Conservation (phyloP, 1,140 invertebrate species). For the Helicoverpa zea region DNA sequence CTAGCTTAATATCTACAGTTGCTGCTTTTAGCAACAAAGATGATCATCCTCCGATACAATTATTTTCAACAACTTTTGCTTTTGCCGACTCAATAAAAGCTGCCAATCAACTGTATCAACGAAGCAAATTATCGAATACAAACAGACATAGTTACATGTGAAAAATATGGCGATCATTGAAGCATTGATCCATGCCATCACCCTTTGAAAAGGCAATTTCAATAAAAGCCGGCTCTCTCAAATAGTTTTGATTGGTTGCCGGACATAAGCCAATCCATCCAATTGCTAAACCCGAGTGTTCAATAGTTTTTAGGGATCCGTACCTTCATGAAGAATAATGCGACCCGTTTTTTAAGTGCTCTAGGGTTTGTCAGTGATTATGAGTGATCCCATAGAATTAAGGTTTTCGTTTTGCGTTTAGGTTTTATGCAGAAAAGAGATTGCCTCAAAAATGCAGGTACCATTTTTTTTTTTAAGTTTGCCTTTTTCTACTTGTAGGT, state of each 20-base stretch:
- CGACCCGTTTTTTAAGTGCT: too few species aligned
- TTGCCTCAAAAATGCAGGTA: too few species aligned
- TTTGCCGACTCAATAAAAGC: too few species aligned
- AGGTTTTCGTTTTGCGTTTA: too few species aligned
- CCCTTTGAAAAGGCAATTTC: neutral
- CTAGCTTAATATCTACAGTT: neutral
- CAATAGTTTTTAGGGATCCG: constrained; percentile 3
- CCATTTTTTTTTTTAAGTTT: too few species aligned
- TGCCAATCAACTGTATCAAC: neutral
- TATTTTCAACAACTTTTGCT: too few species aligned
- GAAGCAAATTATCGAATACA: neutral
- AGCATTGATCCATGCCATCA: neutral
- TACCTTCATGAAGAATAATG: too few species aligned
- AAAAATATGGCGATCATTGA: neutral
- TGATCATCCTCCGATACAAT: neutral
- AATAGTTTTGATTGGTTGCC: constrained; percentile 18
- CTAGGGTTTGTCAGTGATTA: too few species aligned
- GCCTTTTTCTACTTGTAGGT: too few species aligned
- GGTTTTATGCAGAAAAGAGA: too few species aligned
- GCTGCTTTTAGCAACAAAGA: neutral
- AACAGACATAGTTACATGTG: neutral
- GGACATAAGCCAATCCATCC: neutral
- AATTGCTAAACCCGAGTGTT: constrained; percentile 14
- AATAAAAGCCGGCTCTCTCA: neutral
- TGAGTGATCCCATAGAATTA: too few species aligned